Conservation (phyloP, 2,888 invertebrate species). For the Lasioglossum vierecki region DNA sequence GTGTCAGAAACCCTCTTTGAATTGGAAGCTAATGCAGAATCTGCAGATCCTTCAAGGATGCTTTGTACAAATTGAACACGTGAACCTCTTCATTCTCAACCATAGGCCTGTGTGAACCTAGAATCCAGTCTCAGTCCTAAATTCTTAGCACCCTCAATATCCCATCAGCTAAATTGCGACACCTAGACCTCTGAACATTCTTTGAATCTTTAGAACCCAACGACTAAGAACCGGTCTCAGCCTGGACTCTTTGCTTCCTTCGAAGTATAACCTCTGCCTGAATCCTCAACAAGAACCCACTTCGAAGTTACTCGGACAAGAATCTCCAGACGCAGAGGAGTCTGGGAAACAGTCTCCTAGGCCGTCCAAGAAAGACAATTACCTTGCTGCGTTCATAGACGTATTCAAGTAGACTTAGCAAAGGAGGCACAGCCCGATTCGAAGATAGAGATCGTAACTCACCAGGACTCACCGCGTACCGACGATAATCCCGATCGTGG, state of each 20-base stretch:
- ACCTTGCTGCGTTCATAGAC: background rate
- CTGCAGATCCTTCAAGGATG: background rate
- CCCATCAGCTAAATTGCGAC: background rate
- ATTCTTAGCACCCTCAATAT: background rate
- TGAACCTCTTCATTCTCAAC: background rate
- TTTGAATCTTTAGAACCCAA: background rate
- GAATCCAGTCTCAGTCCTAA: background rate
- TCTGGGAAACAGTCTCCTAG: background rate
- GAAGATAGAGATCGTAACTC: background rate
- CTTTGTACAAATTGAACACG: background rate
- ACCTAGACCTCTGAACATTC: background rate
- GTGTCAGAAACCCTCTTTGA: background rate
- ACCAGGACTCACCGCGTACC: background rate
- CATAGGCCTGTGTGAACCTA: background rate
- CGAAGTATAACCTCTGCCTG: background rate
- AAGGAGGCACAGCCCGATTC: background rate
- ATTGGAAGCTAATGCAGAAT: background rate
- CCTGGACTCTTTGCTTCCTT: background rate
- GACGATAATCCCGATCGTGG: conserved; percentile 17
- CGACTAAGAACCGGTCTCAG: background rate
- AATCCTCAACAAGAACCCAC: background rate
- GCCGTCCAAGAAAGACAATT: background rate
- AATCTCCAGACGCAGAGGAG: background rate
- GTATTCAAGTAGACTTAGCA: background rate
- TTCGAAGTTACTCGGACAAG: background rate